Evolutionary conservation across 1,140 invertebrate genomes (phyloP).

Genomic region (Drosophila fuyamai): DNA sequence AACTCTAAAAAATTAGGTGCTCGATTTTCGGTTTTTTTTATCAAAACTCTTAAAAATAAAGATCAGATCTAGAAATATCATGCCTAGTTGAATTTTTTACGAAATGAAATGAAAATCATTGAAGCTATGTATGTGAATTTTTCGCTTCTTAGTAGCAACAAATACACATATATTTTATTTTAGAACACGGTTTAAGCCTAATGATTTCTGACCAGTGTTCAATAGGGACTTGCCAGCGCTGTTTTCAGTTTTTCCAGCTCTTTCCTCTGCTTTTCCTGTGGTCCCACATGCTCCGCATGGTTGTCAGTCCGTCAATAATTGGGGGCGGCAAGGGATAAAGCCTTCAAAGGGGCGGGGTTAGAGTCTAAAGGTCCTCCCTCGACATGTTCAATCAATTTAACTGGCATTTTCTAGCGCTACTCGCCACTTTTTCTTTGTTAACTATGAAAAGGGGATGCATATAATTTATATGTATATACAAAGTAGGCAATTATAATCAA

Average conservation of each 20-base stretch:
- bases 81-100: too few relatives aligned
- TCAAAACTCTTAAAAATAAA: too few relatives aligned
- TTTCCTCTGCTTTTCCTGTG: not conserved
- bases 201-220: slow-evolving; percentile 12
- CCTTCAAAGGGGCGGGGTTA: not conserved
- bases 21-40: too few relatives aligned
- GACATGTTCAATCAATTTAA: slow-evolving; percentile 63
- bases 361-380: slow-evolving; percentile 33
- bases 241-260: not conserved
- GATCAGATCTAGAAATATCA: too few relatives aligned
- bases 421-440: slow-evolving; percentile 23
- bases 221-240: not conserved
- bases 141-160: too few relatives aligned
- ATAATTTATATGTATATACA: not conserved
- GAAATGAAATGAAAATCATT: too few relatives aligned
- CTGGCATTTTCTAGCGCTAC: slow-evolving; percentile 40
- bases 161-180: not conserved
- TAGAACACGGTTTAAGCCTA: not conserved
- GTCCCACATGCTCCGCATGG: slow-evolving; percentile 22
- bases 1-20: too few relatives aligned
- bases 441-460: slow-evolving; percentile 1
- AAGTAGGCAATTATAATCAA: slow-evolving; percentile 11
- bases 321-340: slow-evolving; percentile 3
- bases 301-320: slow-evolving; percentile 34
- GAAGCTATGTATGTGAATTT: too few relatives aligned